phyloP scores from a whole-genome alignment of 2,797 vertebrate species.

The Varecia variegata region DNA sequence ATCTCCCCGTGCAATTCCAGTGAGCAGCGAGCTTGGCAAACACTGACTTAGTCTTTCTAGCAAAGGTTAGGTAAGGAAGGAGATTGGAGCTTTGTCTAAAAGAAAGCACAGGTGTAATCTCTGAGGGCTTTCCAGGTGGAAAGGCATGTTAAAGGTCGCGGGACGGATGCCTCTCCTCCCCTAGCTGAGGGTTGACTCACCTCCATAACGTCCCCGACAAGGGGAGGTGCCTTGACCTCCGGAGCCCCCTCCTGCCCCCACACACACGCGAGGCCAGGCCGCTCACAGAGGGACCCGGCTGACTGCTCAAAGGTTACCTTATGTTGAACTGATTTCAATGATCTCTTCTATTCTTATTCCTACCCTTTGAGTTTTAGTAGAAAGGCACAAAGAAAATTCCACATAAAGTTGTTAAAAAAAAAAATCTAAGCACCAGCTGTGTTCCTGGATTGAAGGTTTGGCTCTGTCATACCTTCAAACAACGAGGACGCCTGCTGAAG shows the following conservation, averaged over 20 bases:
- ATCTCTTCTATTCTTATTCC: background rate
- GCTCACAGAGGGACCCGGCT: background rate
- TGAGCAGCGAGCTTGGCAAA: background rate
- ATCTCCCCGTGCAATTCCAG: background rate
- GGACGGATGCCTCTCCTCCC: accelerated
- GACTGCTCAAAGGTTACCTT: background rate
- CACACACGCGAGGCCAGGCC: background rate
- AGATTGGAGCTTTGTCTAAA: background rate
- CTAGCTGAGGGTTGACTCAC: background rate
- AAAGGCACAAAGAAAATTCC: constrained; percentile 47
- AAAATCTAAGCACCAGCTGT: background rate
- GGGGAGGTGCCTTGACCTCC: background rate
- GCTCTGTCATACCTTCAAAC: background rate
- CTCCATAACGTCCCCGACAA: background rate
- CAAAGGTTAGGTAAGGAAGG: background rate
- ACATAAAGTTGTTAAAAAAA: background rate
- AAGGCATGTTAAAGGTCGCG: background rate
- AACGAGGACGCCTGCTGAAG: background rate
- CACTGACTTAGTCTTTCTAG: background rate
- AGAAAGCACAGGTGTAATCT: background rate
- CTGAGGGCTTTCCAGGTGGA: background rate
- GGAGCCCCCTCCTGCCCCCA: background rate
- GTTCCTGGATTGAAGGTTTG: background rate
- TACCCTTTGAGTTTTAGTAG: background rate
- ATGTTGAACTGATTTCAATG: background rate